Base-by-base conservation (phyloP, 2,888 invertebrate genomes). In the Orthosia gothica region DNA sequence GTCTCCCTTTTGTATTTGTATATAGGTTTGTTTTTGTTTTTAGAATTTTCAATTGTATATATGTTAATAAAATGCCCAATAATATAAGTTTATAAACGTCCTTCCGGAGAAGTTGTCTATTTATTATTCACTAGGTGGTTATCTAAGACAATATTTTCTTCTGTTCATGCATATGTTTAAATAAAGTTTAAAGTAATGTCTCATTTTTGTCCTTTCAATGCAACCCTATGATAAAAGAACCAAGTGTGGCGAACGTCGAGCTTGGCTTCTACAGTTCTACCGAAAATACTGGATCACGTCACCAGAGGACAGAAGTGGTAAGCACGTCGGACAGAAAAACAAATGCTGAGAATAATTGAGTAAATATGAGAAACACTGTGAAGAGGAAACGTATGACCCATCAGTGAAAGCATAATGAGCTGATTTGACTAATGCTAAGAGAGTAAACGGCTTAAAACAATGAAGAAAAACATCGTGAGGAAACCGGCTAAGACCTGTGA, bases 81-180 rank as follows among this genome's bases (percentile, higher is more conserved):
- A n/a, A n/a, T n/a, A n/a, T n/a, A 20, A 20, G 69, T 74, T 68
- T 68, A 50, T 16, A 57, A 77, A 74, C 55, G 11, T 11, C n/a
- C 7, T 1, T 40, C 9, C 40, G 9, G 7, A 50, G 1, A 26
- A 45, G 11, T 45, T 40, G n/a, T 15, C 9, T 15, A 7, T 26
- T 18, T 15, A 20, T 47, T 20, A 52, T 50, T 32, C 15, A 2
- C 7, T 32, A 54, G 0, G 26, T 23, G 2, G 2, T 12, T 32
- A 20, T 40, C 0, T 40, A 50, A 2, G 1, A 18, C 13, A 50
- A 45, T 1, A 9, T 32, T 26, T 11, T 11, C 0, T 32, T 70
- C 18, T 20, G 26, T 15, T 26, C 9, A 9, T 1, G 7, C 16
- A 18, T 20, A 20, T 45, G 1, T 11, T 40, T 40, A 1, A n/a